Base-by-base conservation (phyloP, 2,797 vertebrate genomes). In the Heterohyrax brucei region DNA sequence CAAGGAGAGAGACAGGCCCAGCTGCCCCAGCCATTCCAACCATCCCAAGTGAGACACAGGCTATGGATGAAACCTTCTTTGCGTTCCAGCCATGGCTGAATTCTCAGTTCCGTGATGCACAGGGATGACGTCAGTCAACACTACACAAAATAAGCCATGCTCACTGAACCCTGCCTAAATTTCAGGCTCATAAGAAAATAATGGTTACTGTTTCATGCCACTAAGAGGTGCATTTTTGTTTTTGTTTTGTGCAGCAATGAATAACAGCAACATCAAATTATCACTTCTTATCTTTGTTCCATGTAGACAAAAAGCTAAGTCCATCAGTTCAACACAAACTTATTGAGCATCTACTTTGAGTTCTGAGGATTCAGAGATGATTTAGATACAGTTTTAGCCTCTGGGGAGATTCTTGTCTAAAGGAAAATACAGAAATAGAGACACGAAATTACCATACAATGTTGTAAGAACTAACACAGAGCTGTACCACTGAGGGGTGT, bases 151-250 rank as follows among this genome's bases (percentile, higher is more conserved):
- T 18, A 80, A 91, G 8, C 24, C 62, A 6, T n/a, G 80, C 5
- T 18, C 28, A 62, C 33, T 70, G 24, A 76, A 9, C 46, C 50
- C 56, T 62, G 21, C 5, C 83, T n/a, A 22, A n/a, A 70, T 82
- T 88, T 87, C 78, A 95, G 61, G 93, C 64, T 24, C 8, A 33
- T 68, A 59, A 53, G 44, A 59, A 66, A 88, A 86, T 64, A 62
- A 72, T 80, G 30, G 14, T 66, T 44, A 73, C 4, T 78, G 10
- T 62, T 84, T 90, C 82, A 82, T 92, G 76, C 21, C 33, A 87
- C 26, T 66, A 5, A 68, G 8, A 53, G 19, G 5, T 94, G 2
- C 5, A 16, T 87, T 44, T 76, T 73, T 88, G 30, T 70, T 70
- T 70, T 70, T n/a, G 30, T n/a, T 70, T 95, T 83, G 28, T 66